Percentiles rank a stretch among this genome's conserved stretches.
Conservation (phyloP, 2,797 vertebrate genomes). For the Ambastaia sidthimunki region DNA sequence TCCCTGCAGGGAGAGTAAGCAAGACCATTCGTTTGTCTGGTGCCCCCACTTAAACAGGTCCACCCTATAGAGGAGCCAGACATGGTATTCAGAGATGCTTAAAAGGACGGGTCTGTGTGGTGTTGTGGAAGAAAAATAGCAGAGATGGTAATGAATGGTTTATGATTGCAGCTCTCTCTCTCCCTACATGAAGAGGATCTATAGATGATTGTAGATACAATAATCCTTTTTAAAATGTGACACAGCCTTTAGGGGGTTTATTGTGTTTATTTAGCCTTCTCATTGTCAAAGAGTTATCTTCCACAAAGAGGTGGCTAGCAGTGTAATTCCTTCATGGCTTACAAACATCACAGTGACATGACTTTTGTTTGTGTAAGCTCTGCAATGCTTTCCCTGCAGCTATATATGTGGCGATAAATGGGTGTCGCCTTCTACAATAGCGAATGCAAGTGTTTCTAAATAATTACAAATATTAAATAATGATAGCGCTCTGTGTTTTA, state of each 20-base stretch:
- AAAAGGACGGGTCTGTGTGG: background rate
- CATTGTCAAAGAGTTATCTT: constrained; percentile 24
- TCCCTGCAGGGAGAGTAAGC: constrained; percentile 32
- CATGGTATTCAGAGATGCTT: constrained; percentile 22
- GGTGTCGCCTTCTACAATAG: background rate
- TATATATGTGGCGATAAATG: background rate
- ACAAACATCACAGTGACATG: background rate
- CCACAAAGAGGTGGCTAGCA: background rate
- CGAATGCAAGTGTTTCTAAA: constrained; percentile 1
- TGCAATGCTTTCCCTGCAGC: constrained; percentile 14
- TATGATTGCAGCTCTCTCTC: constrained; percentile 30
- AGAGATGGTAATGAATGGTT: constrained; percentile 43
- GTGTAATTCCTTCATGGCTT: constrained; percentile 35
- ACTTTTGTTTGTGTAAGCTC: background rate
- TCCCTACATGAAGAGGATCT: constrained; percentile 26
- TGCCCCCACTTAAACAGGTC: background rate
- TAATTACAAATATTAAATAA: background rate
- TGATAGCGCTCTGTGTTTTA: too few species aligned
- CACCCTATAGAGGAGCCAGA: constrained; percentile 15
- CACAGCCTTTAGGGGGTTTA: constrained; percentile 23
- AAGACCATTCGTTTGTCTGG: constrained; percentile 46
- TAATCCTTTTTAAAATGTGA: constrained; percentile 34
- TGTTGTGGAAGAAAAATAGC: constrained; percentile 25
- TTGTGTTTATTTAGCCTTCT: constrained; percentile 39
- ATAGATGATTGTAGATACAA: constrained; percentile 33